Conservation (phyloP, 2,113 vertebrate genomes). For the Albula glossodonta region DNA sequence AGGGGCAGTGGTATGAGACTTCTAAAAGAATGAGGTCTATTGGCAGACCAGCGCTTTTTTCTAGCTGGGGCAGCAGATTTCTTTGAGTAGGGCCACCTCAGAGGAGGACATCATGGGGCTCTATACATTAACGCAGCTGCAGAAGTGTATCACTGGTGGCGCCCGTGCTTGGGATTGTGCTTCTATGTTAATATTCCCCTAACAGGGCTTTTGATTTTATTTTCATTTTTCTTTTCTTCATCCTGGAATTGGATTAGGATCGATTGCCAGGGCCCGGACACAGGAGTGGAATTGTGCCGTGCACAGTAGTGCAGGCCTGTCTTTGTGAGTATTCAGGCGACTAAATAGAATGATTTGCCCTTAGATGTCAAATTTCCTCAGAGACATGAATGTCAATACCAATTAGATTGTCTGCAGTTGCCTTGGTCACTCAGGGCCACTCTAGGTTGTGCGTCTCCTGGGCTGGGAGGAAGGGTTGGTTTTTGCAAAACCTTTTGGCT, state of each 20-base stretch:
- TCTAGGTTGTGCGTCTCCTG: constrained; percentile 12
- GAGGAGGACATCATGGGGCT: constrained; percentile 65
- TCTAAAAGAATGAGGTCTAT: constrained; percentile 45
- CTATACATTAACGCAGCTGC: constrained; percentile 71
- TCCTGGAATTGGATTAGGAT: constrained; percentile 74
- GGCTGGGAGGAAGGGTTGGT: constrained; percentile 15
- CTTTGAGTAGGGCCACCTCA: constrained; percentile 73
- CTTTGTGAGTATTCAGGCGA: constrained; percentile 76
- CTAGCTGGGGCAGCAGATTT: constrained; percentile 77
- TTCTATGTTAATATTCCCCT: constrained; percentile 75
- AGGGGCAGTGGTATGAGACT: background rate
- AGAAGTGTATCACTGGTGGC: constrained; percentile 69
- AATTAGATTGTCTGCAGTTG: constrained; percentile 78
- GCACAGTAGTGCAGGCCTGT: constrained; percentile 48
- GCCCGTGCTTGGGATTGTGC: constrained; percentile 63
- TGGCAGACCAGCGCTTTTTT: constrained; percentile 68
- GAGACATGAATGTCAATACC: constrained; percentile 81
- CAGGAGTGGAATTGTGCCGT: constrained; percentile 53
- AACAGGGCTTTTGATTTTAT: constrained; percentile 80
- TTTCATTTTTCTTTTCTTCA: constrained; percentile 70
- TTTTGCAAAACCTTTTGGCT: constrained; percentile 57
- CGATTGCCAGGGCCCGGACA: constrained; percentile 55
- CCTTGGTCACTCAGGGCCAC: constrained; percentile 63
- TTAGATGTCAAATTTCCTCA: constrained; percentile 82
- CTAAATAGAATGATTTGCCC: constrained; percentile 85